Percentiles rank a stretch among this genome's conserved stretches.
These are phyloP conservation scores for Oreotrochilus melanogaster DNA, from an alignment of 2,113 vertebrate species.

Conservation along the genomic window DNA sequence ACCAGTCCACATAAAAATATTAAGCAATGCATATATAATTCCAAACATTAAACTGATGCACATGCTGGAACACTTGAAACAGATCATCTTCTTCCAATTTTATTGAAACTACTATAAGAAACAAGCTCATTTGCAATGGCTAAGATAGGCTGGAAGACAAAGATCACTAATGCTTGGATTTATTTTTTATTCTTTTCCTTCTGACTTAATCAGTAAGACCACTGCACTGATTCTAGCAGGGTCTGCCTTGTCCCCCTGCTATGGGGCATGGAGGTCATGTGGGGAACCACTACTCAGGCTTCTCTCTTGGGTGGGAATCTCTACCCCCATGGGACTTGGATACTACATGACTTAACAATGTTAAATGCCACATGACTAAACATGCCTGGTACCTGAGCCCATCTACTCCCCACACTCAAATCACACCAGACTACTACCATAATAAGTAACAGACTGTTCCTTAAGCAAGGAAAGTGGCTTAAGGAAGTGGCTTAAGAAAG, in stretches of 20 bases:
- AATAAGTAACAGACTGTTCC: background rate
- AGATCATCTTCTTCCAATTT: background rate
- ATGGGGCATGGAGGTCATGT: accelerated
- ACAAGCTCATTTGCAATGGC: background rate
- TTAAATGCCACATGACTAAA: too few species aligned
- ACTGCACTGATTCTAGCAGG: accelerated
- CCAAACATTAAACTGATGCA: background rate
- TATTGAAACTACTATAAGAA: background rate
- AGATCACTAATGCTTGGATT: accelerated
- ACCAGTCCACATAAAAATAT: background rate
- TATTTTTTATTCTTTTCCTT: background rate
- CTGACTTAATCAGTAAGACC: background rate
- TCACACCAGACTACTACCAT: background rate
- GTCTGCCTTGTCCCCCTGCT: background rate
- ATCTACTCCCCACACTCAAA: background rate
- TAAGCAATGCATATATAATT: background rate
- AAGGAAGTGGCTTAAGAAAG: background rate
- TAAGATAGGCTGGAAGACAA: background rate
- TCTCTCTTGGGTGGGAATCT: too few species aligned
- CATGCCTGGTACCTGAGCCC: background rate
- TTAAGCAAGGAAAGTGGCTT: background rate
- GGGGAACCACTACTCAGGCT: background rate
- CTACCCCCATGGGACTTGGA: background rate
- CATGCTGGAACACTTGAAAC: background rate
- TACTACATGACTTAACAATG: background rate